Percentiles rank a stretch among this genome's conserved stretches.
Evolutionary conservation across 2,797 vertebrate species (phyloP).

Genomic region (Ctenosaura bakeri): DNA sequence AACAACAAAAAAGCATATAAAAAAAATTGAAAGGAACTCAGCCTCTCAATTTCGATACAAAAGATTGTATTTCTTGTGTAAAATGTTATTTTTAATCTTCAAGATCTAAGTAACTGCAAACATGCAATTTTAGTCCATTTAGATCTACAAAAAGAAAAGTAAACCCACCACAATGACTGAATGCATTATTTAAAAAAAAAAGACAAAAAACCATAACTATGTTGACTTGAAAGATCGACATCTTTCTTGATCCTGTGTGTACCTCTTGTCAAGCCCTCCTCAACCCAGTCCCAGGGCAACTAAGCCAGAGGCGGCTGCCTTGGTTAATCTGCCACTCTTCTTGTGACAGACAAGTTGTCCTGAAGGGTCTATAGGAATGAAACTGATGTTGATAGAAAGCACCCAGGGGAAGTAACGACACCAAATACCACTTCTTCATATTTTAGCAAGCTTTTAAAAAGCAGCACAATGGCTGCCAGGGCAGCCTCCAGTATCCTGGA

Average conservation of each 20-base stretch:
- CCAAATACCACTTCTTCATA: conserved; percentile 15
- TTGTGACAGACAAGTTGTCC: conserved; percentile 18
- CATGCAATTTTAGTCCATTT: not conserved
- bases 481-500: not conserved
- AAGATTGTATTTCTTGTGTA: not conserved
- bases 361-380: conserved; percentile 24
- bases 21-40: not conserved
- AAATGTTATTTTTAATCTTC: not conserved
- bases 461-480: conserved; percentile 29
- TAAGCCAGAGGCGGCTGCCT: conserved; percentile 1
- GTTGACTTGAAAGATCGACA: not conserved
- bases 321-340: conserved; percentile 3
- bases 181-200: not conserved
- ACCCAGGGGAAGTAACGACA: conserved; percentile 33
- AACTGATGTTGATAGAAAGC: conserved; percentile 18
- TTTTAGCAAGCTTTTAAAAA: conserved; percentile 32
- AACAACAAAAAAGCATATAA: too few relatives aligned
- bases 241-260: not conserved
- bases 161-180: not conserved
- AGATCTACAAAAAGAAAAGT: not conserved
- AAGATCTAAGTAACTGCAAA: not conserved
- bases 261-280: not conserved
- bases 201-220: not conserved
- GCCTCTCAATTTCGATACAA: too few relatives aligned
- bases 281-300: not conserved